A percentile compares a stretch with the other conserved stretches of the same genome.
phyloP scores from a whole-genome alignment of 2,113 vertebrate genomes.

The Cyanoliseus patagonus region DNA sequence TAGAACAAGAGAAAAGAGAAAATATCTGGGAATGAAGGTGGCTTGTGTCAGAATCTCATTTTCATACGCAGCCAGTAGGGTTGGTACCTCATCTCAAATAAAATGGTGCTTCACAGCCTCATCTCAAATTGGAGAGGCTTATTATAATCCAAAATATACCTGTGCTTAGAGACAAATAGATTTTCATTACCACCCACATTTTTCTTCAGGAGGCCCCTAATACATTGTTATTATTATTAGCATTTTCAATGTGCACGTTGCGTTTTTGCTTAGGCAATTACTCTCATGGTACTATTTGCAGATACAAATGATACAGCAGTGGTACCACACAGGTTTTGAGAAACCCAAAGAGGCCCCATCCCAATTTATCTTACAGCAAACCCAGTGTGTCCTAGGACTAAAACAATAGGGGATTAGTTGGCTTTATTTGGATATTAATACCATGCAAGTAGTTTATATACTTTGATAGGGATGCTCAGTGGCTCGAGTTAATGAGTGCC shows the following conservation, averaged over 20 bases:
- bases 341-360: not conserved
- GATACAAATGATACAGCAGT: not conserved
- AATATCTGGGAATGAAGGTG: not conserved
- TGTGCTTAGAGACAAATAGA: not conserved
- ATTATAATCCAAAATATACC: not conserved
- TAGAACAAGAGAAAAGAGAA: not conserved
- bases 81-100: not conserved
- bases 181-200: not conserved
- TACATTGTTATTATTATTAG: not conserved
- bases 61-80: not conserved
- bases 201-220: not conserved
- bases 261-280: not conserved
- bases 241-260: not conserved
- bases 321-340: not conserved
- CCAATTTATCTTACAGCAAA: not conserved
- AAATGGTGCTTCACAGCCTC: not conserved
- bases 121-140: not conserved
- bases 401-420: not conserved
- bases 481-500: slow-evolving; percentile 1
- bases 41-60: not conserved
- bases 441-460: not conserved
- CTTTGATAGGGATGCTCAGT: not conserved
- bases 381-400: not conserved
- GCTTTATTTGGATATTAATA: not conserved
- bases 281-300: not conserved